Evolutionary conservation across 2,113 vertebrate species (phyloP), one percentile per base, ranked within the genome.

Genomic region (Otis tarda): DNA sequence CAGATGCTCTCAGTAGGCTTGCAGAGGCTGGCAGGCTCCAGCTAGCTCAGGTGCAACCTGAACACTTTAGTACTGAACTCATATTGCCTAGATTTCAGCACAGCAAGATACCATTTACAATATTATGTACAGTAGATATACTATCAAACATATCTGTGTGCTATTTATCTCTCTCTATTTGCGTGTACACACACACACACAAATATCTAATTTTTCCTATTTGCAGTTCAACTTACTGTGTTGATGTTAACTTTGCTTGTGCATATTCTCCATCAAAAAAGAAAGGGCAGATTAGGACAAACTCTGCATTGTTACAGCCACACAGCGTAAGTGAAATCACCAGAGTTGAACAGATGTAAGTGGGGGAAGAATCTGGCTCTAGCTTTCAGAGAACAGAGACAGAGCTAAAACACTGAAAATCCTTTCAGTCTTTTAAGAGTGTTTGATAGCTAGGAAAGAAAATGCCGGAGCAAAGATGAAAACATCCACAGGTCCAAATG

Each of bases 1-100:
- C 98, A 98, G 98, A 98, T 98, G 98, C 98, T 98, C 98, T 98
- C 98, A 97, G 98, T 98, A 97, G 98, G 98, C 98, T 98, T 97
- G 98, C 98, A 94, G 98, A 96, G 98, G 97, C 98, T 98, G 98
- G 98, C 98, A 98, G 97, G 97, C 97, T 98, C 97, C 98, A 97
- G 98, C 98, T 84, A 98, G 97, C 96, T 98, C 98, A 98, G 98
- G 98, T 98, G 97, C 98, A 98, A 97, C 97, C 96, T 97, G 97
- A 98, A 97, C 98, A 97, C 98, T 97, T 97, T 73, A 97, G 97
- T 90, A 93, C 97, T 97, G 97, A 98, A 97, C 97, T 96, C 97
- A 92, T 92, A 96, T 77, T 93, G 97, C 98, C 96, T 95, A 71
- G 97, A 98, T 97, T 98, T 98, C 97, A 97, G 95, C 96, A 97